Evolutionary conservation across 2,888 invertebrate species (phyloP).

Genomic region (Cepaea hortensis): DNA sequence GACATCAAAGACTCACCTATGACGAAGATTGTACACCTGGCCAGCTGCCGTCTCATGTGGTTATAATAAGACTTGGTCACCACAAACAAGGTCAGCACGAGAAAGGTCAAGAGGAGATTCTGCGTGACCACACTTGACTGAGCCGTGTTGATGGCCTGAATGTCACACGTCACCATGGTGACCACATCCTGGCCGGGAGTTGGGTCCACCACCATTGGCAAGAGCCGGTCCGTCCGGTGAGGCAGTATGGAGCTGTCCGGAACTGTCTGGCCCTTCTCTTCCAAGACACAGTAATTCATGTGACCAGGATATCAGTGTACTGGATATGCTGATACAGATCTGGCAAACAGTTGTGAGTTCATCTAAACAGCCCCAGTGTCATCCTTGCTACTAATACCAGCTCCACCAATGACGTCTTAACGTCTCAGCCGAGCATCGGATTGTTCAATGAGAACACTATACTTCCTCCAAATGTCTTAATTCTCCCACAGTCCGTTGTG

Average conservation of each 20-base stretch:
- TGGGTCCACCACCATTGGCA: background rate
- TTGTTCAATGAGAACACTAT: no score
- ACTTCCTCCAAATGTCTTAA: no score
- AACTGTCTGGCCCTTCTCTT: background rate
- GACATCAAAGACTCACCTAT: constrained; percentile 21
- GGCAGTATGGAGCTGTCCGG: background rate
- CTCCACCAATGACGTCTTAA: no score
- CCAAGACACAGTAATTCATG: constrained; percentile 25
- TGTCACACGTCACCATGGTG: constrained; percentile 50
- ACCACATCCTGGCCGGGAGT: background rate
- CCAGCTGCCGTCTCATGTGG: constrained; percentile 54
- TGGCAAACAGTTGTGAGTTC: no score
- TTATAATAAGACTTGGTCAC: constrained; percentile 60
- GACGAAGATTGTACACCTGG: constrained; percentile 48
- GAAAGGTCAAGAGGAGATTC: constrained; percentile 57
- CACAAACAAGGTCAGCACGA: constrained; percentile 58
- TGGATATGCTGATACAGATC: no score
- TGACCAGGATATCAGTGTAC: background rate
- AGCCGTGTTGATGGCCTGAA: constrained; percentile 47
- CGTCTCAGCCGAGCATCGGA: no score
- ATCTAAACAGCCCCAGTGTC: no score
- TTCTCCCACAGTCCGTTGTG: no score
- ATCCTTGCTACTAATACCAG: no score
- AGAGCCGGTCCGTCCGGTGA: background rate
- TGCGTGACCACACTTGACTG: constrained; percentile 51